A percentile compares a stretch with the other conserved stretches of the same genome.
phyloP scores from a whole-genome alignment of 2,888 invertebrate species.

The Bembecia ichneumoniformis region DNA sequence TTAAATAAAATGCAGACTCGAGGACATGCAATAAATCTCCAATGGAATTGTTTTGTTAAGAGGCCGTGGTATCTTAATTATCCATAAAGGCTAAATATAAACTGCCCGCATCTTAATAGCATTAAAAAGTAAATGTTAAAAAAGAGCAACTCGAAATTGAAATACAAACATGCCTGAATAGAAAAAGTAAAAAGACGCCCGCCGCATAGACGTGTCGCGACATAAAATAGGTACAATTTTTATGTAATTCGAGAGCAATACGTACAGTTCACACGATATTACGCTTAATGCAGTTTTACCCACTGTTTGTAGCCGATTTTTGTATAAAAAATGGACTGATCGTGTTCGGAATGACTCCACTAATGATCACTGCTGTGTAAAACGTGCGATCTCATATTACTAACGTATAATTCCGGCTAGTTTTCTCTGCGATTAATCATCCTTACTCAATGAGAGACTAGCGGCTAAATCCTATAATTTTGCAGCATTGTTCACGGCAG shows the following conservation, averaged over 20 bases:
- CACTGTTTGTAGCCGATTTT: slow-evolving; percentile 23
- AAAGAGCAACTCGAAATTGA: background rate
- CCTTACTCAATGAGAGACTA: slow-evolving; percentile 54
- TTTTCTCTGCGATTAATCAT: slow-evolving; percentile 65
- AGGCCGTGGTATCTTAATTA: background rate
- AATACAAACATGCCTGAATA: background rate
- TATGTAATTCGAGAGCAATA: slow-evolving; percentile 20
- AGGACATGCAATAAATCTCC: background rate
- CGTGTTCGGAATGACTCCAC: slow-evolving; percentile 42
- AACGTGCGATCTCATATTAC: slow-evolving; percentile 50
- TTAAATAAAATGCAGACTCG: slow-evolving; percentile 23
- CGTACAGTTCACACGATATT: slow-evolving; percentile 36
- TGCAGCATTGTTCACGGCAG: slow-evolving; percentile 50
- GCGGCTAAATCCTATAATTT: slow-evolving; percentile 62
- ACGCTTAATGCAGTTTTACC: slow-evolving; percentile 32
- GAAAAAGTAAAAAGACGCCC: background rate
- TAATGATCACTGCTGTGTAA: slow-evolving; percentile 41
- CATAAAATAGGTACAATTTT: background rate
- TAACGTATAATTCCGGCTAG: slow-evolving; percentile 45
- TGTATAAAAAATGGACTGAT: slow-evolving; percentile 27
- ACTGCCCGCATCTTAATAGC: background rate
- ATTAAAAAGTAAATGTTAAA: background rate
- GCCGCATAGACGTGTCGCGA: background rate
- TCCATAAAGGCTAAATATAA: background rate
- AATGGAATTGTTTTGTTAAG: background rate